Base-by-base conservation (phyloP, 1,140 invertebrate species). In the Archegozetes longisetosus region DNA sequence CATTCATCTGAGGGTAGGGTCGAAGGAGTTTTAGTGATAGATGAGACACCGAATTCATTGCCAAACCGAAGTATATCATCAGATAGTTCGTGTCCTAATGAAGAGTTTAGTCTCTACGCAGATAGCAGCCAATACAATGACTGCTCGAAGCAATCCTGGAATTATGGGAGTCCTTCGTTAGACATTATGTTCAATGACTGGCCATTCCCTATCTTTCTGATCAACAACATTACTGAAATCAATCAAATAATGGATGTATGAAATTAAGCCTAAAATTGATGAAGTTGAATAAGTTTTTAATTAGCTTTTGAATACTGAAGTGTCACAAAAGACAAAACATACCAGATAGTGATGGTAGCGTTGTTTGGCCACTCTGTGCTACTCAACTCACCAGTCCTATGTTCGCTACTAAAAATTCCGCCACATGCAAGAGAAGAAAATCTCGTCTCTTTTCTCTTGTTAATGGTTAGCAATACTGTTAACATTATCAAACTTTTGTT, bases 351-450 rank as follows among this genome's bases (percentile, higher is more conserved):
- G n/a, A 77, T 22, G 76, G 73, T 27, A 81, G 85, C 62, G 69
- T 73, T 13, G 69, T 79, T 29, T 80, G 82, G 62, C 84, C 88
- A 0, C 70, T 95, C 13, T 95, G 91, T 70, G 83, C 88, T 40
- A 72, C 89, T 3, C 82, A 95, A 72, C 75, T 95, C 62, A 82
- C 82, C 64, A 79, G 84, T 1, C 84, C 86, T 65, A 95, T 95
- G 90, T 84, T 80, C 70, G 88, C 84, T 2, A 85, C 89, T 6
- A 81, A 86, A 0, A 82, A 89, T 71, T 83, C 85, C 14, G 79
- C 81, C 62, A 84, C 87, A 0, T 96, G 92, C 70, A 78, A 87
- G 28, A 77, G 82, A 66, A 66, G 79, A 23, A 40, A 6, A 40
- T 40, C 6, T 40, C 6, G n/a, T n/a, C n/a, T n/a, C n/a, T n/a